phyloP scores from a whole-genome alignment of 1,140 invertebrate species.

The Goniozus legneri region DNA sequence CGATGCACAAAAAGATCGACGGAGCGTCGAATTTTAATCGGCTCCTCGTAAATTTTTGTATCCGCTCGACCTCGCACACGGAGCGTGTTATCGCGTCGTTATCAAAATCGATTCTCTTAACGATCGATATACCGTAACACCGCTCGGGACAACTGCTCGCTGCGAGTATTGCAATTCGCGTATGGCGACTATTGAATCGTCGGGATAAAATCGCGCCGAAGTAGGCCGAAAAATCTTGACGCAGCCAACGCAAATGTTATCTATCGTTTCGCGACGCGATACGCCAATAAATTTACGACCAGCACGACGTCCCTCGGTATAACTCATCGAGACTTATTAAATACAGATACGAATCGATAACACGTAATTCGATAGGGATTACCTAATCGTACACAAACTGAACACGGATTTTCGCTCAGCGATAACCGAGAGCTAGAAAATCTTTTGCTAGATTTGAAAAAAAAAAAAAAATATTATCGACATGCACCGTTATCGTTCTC shows the following conservation, averaged over 20 bases:
- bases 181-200: too few species aligned
- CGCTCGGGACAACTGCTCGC: not conserved
- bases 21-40: not conserved
- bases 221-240: too few species aligned
- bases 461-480: not conserved
- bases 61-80: not conserved
- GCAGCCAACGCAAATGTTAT: too few species aligned
- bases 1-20: not conserved
- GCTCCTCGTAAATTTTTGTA: not conserved
- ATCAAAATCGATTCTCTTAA: not conserved
- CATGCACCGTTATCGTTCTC: not conserved
- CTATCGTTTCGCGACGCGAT: too few species aligned
- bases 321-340: too few species aligned
- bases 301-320: too few species aligned
- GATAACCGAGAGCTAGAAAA: not conserved
- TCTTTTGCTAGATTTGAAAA: not conserved
- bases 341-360: too few species aligned
- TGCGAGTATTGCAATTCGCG: constrained; percentile 4
- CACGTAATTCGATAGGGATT: too few species aligned
- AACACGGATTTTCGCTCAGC: not conserved
- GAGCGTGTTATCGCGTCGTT: too few species aligned
- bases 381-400: too few species aligned
- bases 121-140: constrained; percentile 9
- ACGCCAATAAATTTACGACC: too few species aligned
- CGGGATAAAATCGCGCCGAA: too few species aligned